Evolutionary conservation across 1,140 invertebrate genomes (phyloP).

Genomic region (Ceratina calcarata): DNA sequence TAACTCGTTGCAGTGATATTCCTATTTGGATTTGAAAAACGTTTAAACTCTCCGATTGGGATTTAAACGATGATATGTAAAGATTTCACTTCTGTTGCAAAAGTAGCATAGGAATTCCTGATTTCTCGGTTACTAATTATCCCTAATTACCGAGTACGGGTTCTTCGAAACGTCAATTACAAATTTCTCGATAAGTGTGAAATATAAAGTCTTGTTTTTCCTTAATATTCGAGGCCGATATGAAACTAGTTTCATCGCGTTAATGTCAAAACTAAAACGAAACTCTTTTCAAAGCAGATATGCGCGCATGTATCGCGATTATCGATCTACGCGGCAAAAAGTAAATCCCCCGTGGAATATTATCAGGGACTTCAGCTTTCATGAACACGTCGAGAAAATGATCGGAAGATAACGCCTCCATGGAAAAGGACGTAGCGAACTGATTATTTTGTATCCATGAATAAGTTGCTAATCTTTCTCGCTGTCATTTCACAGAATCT

Average conservation of each 20-base stretch:
- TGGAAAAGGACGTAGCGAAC: slow-evolving; percentile 12
- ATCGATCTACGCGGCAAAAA: slow-evolving; percentile 34
- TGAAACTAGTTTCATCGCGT: background rate
- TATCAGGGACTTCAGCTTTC: slow-evolving; percentile 43
- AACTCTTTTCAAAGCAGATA: background rate
- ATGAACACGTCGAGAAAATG: slow-evolving; percentile 40
- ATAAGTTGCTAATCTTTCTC: slow-evolving; percentile 7
- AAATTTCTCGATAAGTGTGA: background rate
- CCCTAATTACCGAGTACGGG: background rate
- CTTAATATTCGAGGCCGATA: slow-evolving; percentile 2
- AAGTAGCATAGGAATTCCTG: background rate
- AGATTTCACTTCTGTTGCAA: background rate
- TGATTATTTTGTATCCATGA: slow-evolving; percentile 5
- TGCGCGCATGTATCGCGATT: slow-evolving; percentile 5
- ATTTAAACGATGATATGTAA: no score
- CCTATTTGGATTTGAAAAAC: no score
- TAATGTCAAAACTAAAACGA: background rate
- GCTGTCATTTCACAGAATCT: background rate
- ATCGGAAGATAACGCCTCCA: slow-evolving; percentile 51
- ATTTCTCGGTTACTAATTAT: background rate
- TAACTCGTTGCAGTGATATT: no score
- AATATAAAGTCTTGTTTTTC: background rate
- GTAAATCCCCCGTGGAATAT: slow-evolving; percentile 45
- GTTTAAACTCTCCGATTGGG: no score
- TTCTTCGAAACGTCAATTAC: background rate